phyloP scores from a whole-genome alignment of 2,888 invertebrate genomes.

The Mesorhabditis spiculigera region DNA sequence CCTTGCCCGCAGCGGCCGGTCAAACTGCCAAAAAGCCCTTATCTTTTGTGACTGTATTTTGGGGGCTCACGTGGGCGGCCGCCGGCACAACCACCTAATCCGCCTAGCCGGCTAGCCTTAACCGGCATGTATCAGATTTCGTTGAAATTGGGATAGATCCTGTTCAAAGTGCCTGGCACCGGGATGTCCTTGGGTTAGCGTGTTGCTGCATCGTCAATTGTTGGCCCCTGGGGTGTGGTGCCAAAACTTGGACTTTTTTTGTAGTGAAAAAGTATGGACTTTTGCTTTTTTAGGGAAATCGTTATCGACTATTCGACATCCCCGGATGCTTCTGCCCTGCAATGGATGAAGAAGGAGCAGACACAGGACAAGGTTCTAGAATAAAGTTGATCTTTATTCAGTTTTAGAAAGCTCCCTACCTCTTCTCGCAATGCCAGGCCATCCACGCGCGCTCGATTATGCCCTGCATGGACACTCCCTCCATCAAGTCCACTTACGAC shows the following conservation, averaged over 20 bases:
- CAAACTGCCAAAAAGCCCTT: conserved; percentile 22
- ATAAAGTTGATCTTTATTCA: conserved; percentile 10
- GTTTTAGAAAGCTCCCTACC: conserved; percentile 30
- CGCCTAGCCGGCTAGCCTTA: too few relatives aligned
- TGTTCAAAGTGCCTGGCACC: not conserved
- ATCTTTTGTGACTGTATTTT: too few relatives aligned
- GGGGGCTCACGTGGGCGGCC: too few relatives aligned
- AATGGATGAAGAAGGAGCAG: conserved; percentile 82
- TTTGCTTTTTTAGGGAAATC: conserved; percentile 18
- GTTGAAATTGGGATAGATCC: not conserved
- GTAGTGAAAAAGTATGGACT: not conserved
- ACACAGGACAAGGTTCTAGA: conserved; percentile 74
- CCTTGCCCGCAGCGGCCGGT: conserved; percentile 45
- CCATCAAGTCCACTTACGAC: conserved; percentile 80
- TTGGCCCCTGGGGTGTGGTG: too few relatives aligned
- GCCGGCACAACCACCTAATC: too few relatives aligned
- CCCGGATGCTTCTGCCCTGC: conserved; percentile 69
- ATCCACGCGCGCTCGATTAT: conserved; percentile 67
- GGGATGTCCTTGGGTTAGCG: not conserved
- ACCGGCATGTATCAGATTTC: too few relatives aligned
- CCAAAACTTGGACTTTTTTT: not conserved
- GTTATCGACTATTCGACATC: conserved; percentile 44
- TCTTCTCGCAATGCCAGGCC: conserved; percentile 48
- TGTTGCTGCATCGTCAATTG: not conserved
- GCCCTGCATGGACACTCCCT: conserved; percentile 92